phyloP scores from a whole-genome alignment of 2,797 vertebrate species.

The Danio jaintianensis region DNA sequence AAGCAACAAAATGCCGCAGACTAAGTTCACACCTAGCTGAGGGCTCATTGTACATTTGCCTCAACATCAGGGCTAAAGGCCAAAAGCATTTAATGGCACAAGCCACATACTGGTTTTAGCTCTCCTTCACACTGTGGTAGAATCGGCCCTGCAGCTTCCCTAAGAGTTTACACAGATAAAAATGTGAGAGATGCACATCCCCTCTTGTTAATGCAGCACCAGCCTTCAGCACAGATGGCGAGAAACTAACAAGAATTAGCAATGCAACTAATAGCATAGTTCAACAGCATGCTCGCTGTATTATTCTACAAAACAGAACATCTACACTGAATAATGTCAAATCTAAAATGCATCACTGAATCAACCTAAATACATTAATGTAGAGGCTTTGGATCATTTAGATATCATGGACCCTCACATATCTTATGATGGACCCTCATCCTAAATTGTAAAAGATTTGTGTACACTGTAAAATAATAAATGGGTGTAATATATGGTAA shows the following conservation, averaged over 20 bases:
- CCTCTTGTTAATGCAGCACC: background rate
- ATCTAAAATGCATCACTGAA: too few relatives aligned
- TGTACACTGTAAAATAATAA: too few relatives aligned
- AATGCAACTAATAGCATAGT: background rate
- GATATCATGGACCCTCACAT: too few relatives aligned
- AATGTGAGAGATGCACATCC: constrained; percentile 38
- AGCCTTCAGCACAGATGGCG: background rate
- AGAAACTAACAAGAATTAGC: background rate
- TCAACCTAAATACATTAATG: too few relatives aligned
- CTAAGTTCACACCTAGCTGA: constrained; percentile 35
- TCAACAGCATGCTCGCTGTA: too few relatives aligned
- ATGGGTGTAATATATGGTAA: too few relatives aligned
- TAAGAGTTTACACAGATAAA: constrained; percentile 36
- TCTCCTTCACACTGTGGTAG: constrained; percentile 42
- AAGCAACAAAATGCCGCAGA: constrained; percentile 37
- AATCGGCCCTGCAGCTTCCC: constrained; percentile 27
- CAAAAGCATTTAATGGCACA: constrained; percentile 20
- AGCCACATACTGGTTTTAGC: constrained; percentile 19
- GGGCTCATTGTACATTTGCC: constrained; percentile 42
- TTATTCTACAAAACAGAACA: too few relatives aligned
- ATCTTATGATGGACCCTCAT: too few relatives aligned
- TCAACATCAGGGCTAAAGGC: constrained; percentile 28
- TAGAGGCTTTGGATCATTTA: too few relatives aligned
- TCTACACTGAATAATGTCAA: too few relatives aligned
- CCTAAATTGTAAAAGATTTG: too few relatives aligned